Percentiles rank a stretch among this genome's conserved stretches.
Conservation (phyloP, 2,888 invertebrate species). For the Drosophila kanekoi region DNA sequence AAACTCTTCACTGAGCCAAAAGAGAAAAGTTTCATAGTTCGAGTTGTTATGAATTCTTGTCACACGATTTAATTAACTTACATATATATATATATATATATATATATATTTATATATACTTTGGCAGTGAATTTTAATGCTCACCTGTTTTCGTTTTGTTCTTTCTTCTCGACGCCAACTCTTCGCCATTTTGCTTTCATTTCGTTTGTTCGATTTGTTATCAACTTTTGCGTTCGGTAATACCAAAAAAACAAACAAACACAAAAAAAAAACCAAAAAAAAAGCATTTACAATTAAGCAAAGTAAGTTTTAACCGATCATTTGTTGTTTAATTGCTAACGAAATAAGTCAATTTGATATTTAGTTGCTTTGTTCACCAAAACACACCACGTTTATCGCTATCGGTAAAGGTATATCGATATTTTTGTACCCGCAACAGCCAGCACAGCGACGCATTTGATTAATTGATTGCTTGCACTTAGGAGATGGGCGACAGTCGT, state of each 20-base stretch:
- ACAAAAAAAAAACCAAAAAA: not conserved
- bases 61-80: constrained; percentile 15
- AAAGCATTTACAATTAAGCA: constrained; percentile 79
- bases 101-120: constrained; percentile 10
- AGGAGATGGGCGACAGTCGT: not conserved
- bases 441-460: constrained; percentile 17
- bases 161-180: constrained; percentile 61
- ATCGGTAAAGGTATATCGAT: constrained; percentile 37
- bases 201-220: constrained; percentile 56
- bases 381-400: constrained; percentile 25
- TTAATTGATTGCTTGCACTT: not conserved
- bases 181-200: constrained; percentile 65
- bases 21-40: constrained; percentile 13
- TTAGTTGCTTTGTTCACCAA: constrained; percentile 49
- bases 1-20: constrained; percentile 8
- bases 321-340: constrained; percentile 59
- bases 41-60: constrained; percentile 30
- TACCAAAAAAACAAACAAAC: not conserved
- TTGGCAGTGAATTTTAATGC: constrained; percentile 47
- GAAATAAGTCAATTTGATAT: constrained; percentile 21
- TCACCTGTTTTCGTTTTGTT: constrained; percentile 56
- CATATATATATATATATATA: constrained; percentile 10
- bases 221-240: constrained; percentile 61
- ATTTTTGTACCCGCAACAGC: constrained; percentile 7
- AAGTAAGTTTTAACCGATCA: constrained; percentile 65